Base-by-base conservation (phyloP, 2,888 invertebrate species). In the Melieria omissa region DNA sequence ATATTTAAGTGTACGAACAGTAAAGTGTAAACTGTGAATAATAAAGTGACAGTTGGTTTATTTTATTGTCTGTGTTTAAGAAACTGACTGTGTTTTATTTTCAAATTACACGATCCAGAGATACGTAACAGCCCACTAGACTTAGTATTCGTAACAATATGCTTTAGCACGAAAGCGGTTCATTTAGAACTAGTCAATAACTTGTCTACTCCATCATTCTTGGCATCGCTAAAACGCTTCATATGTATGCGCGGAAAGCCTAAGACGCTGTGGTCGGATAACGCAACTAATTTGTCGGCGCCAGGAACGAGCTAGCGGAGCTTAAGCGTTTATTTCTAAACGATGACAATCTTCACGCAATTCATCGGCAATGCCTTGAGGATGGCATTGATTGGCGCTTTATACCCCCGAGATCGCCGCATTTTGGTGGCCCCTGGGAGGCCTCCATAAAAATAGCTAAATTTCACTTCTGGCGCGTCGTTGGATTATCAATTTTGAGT, bases 401-500 rank as follows among this genome's bases (percentile, higher is more conserved):
- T 14, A 63, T 63, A 5, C 63, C 63, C n/a, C 63, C 64, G 12
- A 12, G 64, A 8, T 64, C 64, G 6, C 65, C 70, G 7, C 65
- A 74, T 49, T 74, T 74, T 52, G 74, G 73, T 0, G 71, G 70
- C 3, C 64, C 49, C 6, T 74, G 71, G 73, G 72, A 74, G 47
- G 69, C 72, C 6, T 47, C 74, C 44, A 29, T 73, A 1, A 73
- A 75, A 46, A 16, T 47, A 4, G 73, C 73, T 14, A 75, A 75
- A 46, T 41, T 45, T 8, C 65, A 73, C 57, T 65, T 73, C 8
- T 46, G 52, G 7, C 70, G 75, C 4, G 46, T 55, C 5, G 45
- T 66, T 16, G 61, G 68, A 9, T 45, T 45, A 5, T 45, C 68
- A 5, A 16, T 54, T 5, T 65, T 75, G 60, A 65, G 54, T 8